Conservation (phyloP, 2,113 vertebrate genomes). For the Cairina moschata region DNA sequence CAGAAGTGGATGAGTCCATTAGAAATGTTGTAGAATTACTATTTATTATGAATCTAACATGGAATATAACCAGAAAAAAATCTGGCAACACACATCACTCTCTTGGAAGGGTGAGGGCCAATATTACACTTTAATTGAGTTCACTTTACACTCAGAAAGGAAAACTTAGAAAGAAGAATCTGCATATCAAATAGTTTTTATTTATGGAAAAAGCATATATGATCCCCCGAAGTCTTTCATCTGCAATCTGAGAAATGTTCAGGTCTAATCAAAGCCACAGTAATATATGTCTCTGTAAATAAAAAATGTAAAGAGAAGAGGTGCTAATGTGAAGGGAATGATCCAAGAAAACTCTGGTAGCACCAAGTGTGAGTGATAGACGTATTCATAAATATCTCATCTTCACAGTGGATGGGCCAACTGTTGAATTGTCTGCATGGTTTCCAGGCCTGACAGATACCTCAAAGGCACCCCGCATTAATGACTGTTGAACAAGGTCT, state of each 20-base stretch:
- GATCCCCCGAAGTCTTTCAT: not conserved
- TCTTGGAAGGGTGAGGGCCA: not conserved
- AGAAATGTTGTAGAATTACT: not conserved
- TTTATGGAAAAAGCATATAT: not conserved
- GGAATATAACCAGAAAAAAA: not conserved
- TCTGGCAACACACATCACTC: not conserved
- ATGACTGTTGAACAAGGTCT: not conserved
- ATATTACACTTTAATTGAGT: not conserved
- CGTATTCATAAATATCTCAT: not conserved
- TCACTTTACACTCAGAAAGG: not conserved
- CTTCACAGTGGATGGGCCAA: not conserved
- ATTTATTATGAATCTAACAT: not conserved
- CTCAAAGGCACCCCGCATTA: not conserved
- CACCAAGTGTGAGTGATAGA: not conserved
- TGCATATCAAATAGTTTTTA: not conserved
- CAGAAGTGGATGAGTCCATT: not conserved
- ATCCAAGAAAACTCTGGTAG: not conserved
- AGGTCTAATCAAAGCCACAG: not conserved
- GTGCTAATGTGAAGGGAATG: not conserved
- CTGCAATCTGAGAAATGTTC: not conserved
- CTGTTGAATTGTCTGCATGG: not conserved
- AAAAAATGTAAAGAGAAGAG: not conserved
- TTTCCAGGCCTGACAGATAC: not conserved
- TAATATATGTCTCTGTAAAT: not conserved
- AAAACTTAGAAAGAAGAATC: not conserved